phyloP scores from a whole-genome alignment of 2,797 vertebrate genomes.

The Coranthus polyacanthus region DNA sequence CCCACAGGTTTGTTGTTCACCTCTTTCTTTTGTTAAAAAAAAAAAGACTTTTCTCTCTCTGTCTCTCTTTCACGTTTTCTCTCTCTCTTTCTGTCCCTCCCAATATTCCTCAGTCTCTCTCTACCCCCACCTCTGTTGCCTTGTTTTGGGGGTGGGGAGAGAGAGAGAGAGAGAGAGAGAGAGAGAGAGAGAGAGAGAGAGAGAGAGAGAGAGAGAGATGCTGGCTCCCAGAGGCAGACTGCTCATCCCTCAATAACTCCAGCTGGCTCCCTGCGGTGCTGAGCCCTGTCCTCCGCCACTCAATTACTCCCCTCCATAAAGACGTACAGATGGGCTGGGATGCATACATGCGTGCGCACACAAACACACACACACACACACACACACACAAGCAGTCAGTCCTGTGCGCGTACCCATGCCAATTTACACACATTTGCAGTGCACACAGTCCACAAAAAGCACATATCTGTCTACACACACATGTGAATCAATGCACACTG shows the following conservation, averaged over 20 bases:
- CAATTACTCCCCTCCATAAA: constrained; percentile 79
- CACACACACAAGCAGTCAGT: constrained; percentile 14
- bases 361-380: constrained; percentile 19
- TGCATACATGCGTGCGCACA: constrained; percentile 30
- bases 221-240: constrained; percentile 72
- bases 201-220: constrained; percentile 41
- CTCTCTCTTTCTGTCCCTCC: constrained; percentile 23
- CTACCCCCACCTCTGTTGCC: constrained; percentile 37
- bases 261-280: constrained; percentile 76
- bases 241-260: constrained; percentile 80
- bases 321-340: constrained; percentile 73
- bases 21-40: constrained; percentile 30
- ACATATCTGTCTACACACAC: constrained; percentile 16
- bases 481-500: constrained; percentile 13
- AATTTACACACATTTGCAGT: constrained; percentile 30
- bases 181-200: constrained; percentile 41
- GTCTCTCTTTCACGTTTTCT: constrained; percentile 6
- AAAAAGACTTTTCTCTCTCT: background rate
- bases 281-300: constrained; percentile 79
- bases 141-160: constrained; percentile 59
- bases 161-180: constrained; percentile 43
- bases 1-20: constrained; percentile 50
- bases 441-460: constrained; percentile 21
- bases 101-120: constrained; percentile 33
- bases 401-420: constrained; percentile 2